These are phyloP conservation scores for Microctenopoma lineatum DNA, from an alignment of 2,797 vertebrate species.

Conservation along the genomic window DNA sequence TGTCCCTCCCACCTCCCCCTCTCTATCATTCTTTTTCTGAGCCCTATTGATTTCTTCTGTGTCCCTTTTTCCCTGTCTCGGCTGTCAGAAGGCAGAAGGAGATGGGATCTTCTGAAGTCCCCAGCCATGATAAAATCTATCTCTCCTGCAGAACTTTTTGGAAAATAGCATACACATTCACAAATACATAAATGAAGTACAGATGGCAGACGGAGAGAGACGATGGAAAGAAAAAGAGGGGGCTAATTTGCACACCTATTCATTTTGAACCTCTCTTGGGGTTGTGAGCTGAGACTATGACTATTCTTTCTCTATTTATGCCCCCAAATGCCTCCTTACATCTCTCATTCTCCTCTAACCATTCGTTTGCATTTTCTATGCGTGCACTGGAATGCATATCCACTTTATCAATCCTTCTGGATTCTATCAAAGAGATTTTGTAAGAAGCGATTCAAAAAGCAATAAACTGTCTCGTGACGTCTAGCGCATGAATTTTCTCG, in stretches of 20 bases:
- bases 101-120: conserved; percentile 56
- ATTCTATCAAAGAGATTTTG: not conserved
- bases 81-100: conserved; percentile 56
- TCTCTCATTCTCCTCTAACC: not conserved
- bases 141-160: conserved; percentile 34
- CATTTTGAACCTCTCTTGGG: conserved; percentile 42
- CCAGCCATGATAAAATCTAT: conserved; percentile 44
- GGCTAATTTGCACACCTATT: conserved; percentile 53
- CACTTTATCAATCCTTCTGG: not conserved
- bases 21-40: conserved; percentile 42
- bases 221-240: conserved; percentile 14
- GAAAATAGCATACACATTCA: conserved; percentile 18
- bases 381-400: not conserved
- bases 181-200: conserved; percentile 47
- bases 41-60: conserved; percentile 56
- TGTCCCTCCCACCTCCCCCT: conserved; percentile 4
- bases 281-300: conserved; percentile 9
- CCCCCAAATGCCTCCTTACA: not conserved
- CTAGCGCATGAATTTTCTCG: not conserved
- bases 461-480: not conserved
- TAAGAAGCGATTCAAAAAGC: not conserved
- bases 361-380: not conserved
- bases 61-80: conserved; percentile 25
- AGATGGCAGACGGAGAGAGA: conserved; percentile 38
- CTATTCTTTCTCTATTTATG: conserved; percentile 8